phyloP scores from a whole-genome alignment of 2,888 invertebrate species.

The Noctua pronuba region DNA sequence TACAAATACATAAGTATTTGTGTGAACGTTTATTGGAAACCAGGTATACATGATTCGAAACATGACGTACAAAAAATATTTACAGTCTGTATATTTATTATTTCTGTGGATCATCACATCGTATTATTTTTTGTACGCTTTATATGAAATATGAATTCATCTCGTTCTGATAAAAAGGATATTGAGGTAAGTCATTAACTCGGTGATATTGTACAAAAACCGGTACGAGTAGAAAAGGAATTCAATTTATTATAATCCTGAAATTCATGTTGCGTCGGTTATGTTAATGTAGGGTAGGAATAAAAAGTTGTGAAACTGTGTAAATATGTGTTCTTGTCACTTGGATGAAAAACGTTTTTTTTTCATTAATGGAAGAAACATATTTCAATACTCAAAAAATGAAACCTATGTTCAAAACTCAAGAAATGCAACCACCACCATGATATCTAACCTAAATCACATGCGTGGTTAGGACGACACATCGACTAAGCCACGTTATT shows the following conservation, averaged over 20 bases:
- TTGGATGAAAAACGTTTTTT: not conserved
- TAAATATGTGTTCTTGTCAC: not conserved
- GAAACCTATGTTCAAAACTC: not conserved
- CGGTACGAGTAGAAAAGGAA: not conserved
- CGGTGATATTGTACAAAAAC: slow-evolving; percentile 3
- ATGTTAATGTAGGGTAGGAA: too few species aligned
- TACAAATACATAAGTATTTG: not conserved
- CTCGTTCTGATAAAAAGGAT: slow-evolving; percentile 17
- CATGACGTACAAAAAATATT: not conserved
- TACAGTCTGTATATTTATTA: not conserved
- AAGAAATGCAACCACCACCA: not conserved
- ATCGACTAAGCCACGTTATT: not conserved
- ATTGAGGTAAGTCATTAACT: slow-evolving; percentile 22
- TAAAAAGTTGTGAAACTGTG: not conserved
- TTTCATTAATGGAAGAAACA: not conserved
- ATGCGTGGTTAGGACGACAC: too few species aligned
- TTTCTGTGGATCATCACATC: slow-evolving; percentile 29
- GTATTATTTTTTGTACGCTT: slow-evolving; percentile 14
- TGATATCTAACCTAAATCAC: not conserved
- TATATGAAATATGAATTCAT: slow-evolving; percentile 22
- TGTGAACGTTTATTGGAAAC: not conserved
- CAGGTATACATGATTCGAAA: not conserved
- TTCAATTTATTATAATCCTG: slow-evolving; percentile 21
- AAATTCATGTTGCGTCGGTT: not conserved
- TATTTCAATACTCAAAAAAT: not conserved